Evolutionary conservation across 2,113 vertebrate genomes (phyloP).

Genomic region (Elgaria multicarinata): DNA sequence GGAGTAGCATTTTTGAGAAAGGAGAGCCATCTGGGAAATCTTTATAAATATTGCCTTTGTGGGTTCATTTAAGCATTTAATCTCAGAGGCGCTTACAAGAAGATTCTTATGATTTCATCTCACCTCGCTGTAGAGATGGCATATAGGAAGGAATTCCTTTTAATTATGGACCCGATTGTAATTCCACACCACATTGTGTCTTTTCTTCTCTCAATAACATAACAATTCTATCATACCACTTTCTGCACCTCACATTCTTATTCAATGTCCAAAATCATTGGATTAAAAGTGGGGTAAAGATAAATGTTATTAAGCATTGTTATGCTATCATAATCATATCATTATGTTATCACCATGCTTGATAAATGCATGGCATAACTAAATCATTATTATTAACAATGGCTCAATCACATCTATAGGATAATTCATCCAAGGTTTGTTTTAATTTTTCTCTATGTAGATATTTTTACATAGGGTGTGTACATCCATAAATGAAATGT

Average conservation of each 20-base stretch:
- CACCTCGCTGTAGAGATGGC: not conserved
- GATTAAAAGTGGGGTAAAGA: not conserved
- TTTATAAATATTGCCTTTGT: constrained; percentile 46
- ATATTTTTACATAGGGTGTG: not conserved
- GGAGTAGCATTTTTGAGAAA: not conserved
- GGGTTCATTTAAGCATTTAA: constrained; percentile 38
- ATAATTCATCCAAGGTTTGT: not conserved
- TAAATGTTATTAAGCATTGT: not conserved
- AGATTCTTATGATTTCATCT: constrained; percentile 8
- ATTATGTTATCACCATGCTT: not conserved
- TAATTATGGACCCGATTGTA: not conserved
- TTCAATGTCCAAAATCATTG: not conserved
- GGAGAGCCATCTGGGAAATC: not conserved
- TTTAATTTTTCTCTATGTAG: not conserved
- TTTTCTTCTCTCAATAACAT: constrained; percentile 49
- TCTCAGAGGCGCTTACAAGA: not conserved
- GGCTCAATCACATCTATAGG: not conserved
- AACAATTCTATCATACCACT: constrained; percentile 42
- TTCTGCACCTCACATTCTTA: constrained; percentile 37
- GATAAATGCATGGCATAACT: not conserved
- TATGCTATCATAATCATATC: not conserved
- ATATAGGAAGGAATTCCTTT: not conserved
- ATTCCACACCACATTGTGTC: not conserved
- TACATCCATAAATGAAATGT: not conserved
- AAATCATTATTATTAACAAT: not conserved